phyloP scores from a whole-genome alignment of 2,888 invertebrate species.

The Dryococelus australis region DNA sequence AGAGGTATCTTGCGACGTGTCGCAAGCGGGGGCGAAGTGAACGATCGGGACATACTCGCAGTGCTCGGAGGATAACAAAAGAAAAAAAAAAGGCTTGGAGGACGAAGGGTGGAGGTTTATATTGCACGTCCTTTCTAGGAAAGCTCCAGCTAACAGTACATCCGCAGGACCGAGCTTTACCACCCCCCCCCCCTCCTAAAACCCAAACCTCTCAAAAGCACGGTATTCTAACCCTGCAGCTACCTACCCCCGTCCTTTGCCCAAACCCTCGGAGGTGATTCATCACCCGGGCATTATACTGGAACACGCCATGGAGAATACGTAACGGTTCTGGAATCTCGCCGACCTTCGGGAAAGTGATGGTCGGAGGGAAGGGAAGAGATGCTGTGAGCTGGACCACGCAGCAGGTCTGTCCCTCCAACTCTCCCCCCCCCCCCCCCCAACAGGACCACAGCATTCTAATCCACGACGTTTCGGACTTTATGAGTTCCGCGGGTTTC shows the following conservation, averaged over 20 bases:
- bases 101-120: background rate
- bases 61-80: background rate
- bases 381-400: background rate
- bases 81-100: background rate
- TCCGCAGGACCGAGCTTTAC: background rate
- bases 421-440: background rate
- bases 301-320: slow-evolving; percentile 10
- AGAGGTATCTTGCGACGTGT: background rate
- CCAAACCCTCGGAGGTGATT: background rate
- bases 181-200: background rate
- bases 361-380: background rate
- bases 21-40: background rate
- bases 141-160: background rate
- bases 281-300: background rate
- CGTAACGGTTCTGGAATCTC: slow-evolving; percentile 10
- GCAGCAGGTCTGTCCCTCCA: no score
- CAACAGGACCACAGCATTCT: background rate
- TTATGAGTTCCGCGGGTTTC: slow-evolving; percentile 1
- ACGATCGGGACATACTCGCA: background rate
- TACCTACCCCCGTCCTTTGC: background rate
- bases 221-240: background rate
- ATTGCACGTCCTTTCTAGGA: background rate
- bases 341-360: background rate
- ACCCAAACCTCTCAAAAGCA: no score
- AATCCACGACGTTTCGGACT: background rate